phyloP scores from a whole-genome alignment of 2,113 vertebrate species.

The Vulpes ferrilata region DNA sequence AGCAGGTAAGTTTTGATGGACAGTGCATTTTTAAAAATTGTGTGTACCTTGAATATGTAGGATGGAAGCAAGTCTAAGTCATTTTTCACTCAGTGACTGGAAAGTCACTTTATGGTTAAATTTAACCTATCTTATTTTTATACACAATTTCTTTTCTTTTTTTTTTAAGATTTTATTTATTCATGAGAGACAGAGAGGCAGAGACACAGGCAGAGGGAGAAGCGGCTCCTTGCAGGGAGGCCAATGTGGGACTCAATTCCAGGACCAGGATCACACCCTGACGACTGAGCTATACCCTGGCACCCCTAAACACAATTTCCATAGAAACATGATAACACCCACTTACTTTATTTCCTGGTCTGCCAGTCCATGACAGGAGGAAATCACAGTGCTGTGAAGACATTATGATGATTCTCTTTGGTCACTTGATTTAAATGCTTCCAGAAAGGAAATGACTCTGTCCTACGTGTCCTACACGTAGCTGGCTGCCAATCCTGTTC shows the following conservation, averaged over 20 bases:
- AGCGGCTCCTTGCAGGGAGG: no score
- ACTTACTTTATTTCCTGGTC: background rate
- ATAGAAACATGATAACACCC: background rate
- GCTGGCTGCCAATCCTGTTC: background rate
- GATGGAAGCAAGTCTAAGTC: background rate
- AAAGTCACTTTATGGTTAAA: slow-evolving; percentile 33
- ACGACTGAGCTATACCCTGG: no score
- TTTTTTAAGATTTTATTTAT: no score
- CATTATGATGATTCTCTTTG: background rate
- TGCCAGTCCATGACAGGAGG: background rate
- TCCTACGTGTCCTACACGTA: no score
- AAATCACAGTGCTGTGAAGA: background rate
- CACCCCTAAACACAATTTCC: background rate
- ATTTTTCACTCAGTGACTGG: background rate
- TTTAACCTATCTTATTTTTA: background rate
- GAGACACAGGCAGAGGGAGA: no score
- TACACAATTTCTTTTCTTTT: background rate
- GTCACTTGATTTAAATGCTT: background rate
- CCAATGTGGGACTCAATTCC: no score
- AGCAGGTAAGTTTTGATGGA: slow-evolving; percentile 74
- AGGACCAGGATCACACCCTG: no score
- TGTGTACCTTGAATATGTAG: background rate
- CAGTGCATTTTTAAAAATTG: background rate
- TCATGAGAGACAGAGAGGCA: no score
- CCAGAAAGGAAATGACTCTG: background rate